phyloP scores from a whole-genome alignment of 2,113 vertebrate species.

The Penelope pileata region DNA sequence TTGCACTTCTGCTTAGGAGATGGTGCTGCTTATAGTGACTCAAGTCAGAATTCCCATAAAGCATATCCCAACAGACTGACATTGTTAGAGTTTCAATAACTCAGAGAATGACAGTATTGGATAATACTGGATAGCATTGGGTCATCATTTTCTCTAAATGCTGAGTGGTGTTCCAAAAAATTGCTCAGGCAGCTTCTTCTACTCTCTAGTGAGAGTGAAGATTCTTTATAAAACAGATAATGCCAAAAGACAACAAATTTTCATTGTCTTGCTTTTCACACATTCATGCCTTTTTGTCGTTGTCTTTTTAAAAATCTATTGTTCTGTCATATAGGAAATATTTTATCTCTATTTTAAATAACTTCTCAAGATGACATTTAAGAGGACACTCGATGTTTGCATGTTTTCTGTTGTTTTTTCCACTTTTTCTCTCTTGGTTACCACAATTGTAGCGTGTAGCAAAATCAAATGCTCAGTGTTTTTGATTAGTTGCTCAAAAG shows the following conservation, averaged over 20 bases:
- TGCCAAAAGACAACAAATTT: neutral
- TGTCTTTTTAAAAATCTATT: neutral
- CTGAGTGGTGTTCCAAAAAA: neutral
- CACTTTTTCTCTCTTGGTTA: neutral
- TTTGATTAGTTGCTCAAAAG: neutral
- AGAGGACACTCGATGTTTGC: no score
- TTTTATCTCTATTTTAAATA: neutral
- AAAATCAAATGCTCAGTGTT: neutral
- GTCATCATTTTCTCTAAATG: neutral
- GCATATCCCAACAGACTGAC: rapidly evolving
- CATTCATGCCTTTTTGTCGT: neutral
- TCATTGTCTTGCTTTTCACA: neutral
- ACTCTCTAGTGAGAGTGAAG: neutral
- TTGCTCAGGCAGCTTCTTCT: neutral
- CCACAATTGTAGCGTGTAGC: neutral
- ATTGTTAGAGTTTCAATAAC: neutral
- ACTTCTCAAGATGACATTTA: neutral
- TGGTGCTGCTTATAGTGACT: neutral
- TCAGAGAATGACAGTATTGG: neutral
- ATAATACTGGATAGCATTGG: rapidly evolving
- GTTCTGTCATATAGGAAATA: neutral
- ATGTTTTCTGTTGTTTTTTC: neutral
- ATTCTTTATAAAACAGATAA: neutral
- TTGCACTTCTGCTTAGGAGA: neutral
- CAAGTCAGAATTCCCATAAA: neutral